These are phyloP conservation scores for Zaprionus africanus DNA, from an alignment of 1,140 invertebrate genomes.

Conservation along the genomic window DNA sequence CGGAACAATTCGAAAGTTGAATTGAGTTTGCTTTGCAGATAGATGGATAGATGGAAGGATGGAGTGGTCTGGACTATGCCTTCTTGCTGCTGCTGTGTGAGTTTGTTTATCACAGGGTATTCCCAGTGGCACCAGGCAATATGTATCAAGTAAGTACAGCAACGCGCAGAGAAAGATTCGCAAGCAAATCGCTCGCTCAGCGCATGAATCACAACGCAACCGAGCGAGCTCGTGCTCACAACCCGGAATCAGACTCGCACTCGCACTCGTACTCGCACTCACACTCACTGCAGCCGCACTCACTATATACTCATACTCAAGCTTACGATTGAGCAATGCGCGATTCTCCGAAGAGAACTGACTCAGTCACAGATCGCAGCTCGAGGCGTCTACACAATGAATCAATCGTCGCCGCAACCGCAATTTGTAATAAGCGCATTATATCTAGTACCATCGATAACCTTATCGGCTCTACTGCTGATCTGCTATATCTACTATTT, in stretches of 20 bases:
- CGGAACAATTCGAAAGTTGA: constrained; percentile 76
- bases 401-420: neutral
- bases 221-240: neutral
- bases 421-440: constrained; percentile 8
- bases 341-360: neutral
- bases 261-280: neutral
- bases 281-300: neutral
- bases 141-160: neutral
- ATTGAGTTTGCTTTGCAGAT: constrained; percentile 63
- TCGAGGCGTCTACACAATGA: constrained; percentile 27
- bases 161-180: neutral
- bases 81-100: constrained; percentile 10
- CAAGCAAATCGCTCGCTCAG: constrained; percentile 18
- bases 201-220: constrained; percentile 22
- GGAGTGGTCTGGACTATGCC: neutral
- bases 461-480: constrained; percentile 8
- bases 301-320: neutral
- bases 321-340: neutral
- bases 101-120: constrained; percentile 53
- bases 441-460: constrained; percentile 24
- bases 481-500: constrained; percentile 24
- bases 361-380: constrained; percentile 8
- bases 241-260: neutral
- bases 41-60: neutral
- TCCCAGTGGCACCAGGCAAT: constrained; percentile 41